Conservation (phyloP, 2,888 invertebrate species). For the Nomada hirtipes region DNA sequence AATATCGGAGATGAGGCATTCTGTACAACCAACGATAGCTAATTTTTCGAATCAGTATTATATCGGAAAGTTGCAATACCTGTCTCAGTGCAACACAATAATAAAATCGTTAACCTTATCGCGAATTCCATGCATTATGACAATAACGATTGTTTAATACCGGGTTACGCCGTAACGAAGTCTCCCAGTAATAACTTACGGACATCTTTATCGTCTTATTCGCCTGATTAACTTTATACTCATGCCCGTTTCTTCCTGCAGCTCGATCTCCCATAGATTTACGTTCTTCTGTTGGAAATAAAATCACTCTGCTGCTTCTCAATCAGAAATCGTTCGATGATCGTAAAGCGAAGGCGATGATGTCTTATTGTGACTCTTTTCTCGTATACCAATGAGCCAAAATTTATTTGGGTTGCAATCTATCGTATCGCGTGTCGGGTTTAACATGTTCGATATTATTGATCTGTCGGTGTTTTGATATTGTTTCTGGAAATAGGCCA, state of each 20-base stretch:
- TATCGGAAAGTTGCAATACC: not conserved
- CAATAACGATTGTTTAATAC: constrained; percentile 40
- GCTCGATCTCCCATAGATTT: constrained; percentile 14
- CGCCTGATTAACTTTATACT: constrained; percentile 73
- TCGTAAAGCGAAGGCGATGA: constrained; percentile 34
- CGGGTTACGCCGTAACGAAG: constrained; percentile 38
- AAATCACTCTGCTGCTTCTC: constrained; percentile 27
- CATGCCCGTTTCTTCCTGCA: not conserved
- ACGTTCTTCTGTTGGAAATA: constrained; percentile 25
- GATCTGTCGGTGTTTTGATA: constrained; percentile 18
- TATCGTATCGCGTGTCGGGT: no score
- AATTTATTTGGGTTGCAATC: no score
- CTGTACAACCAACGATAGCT: not conserved
- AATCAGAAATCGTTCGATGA: constrained; percentile 42
- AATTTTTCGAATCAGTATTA: constrained; percentile 16
- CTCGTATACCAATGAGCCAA: no score
- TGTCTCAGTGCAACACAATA: not conserved
- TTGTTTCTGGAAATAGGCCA: constrained; percentile 15
- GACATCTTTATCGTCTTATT: constrained; percentile 68
- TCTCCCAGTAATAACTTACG: constrained; percentile 52
- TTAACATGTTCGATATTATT: no score
- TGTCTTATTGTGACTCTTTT: constrained; percentile 15
- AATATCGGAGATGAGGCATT: no score
- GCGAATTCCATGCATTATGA: constrained; percentile 6
- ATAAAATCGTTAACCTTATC: constrained; percentile 20